These are phyloP conservation scores for Agriopis leucophaearia DNA, from an alignment of 2,888 invertebrate species.

Conservation along the genomic window DNA sequence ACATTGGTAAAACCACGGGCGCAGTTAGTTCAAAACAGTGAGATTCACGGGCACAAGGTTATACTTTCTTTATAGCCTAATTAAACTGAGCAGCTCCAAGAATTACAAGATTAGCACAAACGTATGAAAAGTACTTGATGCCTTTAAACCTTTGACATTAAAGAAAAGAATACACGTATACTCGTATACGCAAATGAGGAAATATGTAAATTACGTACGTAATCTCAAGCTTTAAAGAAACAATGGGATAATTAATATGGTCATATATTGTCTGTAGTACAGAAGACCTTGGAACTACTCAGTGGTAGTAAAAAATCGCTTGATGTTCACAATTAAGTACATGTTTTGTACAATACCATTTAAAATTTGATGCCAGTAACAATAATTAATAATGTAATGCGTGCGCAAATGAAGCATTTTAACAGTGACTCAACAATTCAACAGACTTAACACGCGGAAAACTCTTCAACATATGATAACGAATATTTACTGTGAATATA, in stretches of 20 bases:
- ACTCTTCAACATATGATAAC: conserved; percentile 36
- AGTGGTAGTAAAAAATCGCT: conserved; percentile 12
- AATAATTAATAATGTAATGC: conserved; percentile 9
- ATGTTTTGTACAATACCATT: conserved; percentile 13
- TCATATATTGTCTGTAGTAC: conserved; percentile 15
- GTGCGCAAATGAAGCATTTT: conserved; percentile 23
- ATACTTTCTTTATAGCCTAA: not conserved
- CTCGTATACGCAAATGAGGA: conserved; percentile 34
- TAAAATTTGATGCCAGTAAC: conserved; percentile 10
- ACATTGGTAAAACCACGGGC: not conserved
- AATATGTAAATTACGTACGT: conserved; percentile 39
- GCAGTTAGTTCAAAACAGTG: not conserved
- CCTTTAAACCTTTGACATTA: conserved; percentile 22
- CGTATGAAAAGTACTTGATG: not conserved
- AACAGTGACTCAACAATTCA: conserved; percentile 13
- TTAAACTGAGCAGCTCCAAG: not conserved
- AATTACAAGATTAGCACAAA: conserved; percentile 3
- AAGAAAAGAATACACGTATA: conserved; percentile 32
- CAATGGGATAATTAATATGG: conserved; percentile 42
- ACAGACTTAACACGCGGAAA: conserved; percentile 23
- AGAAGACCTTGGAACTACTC: conserved; percentile 18
- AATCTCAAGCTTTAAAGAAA: conserved; percentile 38
- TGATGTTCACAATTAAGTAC: conserved; percentile 10
- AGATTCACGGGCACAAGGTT: not conserved
- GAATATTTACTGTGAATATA: conserved; percentile 38